Base-by-base conservation (phyloP, 2,113 vertebrate species). In the Promerops cafer region DNA sequence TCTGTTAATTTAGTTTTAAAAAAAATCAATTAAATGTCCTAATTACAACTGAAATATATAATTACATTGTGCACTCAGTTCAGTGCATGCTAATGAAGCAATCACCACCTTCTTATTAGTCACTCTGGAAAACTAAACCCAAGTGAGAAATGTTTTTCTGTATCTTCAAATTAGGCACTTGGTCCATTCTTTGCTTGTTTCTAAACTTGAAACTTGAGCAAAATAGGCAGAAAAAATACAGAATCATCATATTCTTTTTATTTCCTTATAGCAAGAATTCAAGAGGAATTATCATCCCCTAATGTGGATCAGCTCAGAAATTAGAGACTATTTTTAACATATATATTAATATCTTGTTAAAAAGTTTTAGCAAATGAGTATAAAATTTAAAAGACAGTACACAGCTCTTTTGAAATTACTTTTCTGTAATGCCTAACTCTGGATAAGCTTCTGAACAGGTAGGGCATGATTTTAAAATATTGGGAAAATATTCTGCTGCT, bases 21-120 rank as follows among this genome's bases (percentile, higher is more conserved):
- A 96, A 95, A 96, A 96, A 96, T 95, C 95, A 96, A 97, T 96
- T 97, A 95, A 87, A 83, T 66, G 57, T 61, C 81, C 87, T 96
- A 94, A 95, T 96, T 94, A 90, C 75, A 80, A 85, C 49, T 93
- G 95, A 95, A 93, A 96, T 96, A 85, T 87, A 61, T 93, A 85
- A 96, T 96, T 97, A 89, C 59, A 94, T 88, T 72, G 63, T 92
- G 81, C 84, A 66, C 35, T 93, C 84, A 19, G 64, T 84, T 96
- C 93, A 85, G 87, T 69, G 87, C 84, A 95, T 91, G 76, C 75
- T 95, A 96, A 96, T 90, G 91, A 95, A 94, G 93, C 94, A 93
- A 91, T 96, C 94, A 93, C 59, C 89, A 95, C 91, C 87, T 93
- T 93, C 69, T 85, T 85, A 93, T 93, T 96, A 96, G 93, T 94